A percentile compares a stretch with the other conserved stretches of the same genome.
These are phyloP conservation scores for Rana temporaria DNA, from an alignment of 2,113 vertebrate species.

Conservation along the genomic window DNA sequence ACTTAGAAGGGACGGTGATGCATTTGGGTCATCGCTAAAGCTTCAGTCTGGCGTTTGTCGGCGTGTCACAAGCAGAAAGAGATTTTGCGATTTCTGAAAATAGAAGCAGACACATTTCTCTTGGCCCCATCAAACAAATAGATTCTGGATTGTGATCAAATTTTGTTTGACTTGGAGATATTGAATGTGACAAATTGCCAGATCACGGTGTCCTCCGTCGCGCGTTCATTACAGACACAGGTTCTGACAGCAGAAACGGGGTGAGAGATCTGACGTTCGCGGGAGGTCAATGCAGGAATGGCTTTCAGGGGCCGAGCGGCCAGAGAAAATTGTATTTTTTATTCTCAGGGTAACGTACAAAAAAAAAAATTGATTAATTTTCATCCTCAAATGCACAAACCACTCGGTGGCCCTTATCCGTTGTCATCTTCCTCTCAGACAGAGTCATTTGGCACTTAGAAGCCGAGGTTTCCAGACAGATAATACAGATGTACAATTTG, in stretches of 20 bases:
- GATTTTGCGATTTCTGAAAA: constrained; percentile 13
- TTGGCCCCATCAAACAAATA: not conserved
- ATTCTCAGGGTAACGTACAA: not conserved
- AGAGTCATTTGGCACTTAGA: constrained; percentile 18
- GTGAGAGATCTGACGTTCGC: not conserved
- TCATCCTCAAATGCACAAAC: not conserved
- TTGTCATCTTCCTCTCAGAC: constrained; percentile 18
- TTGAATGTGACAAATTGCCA: constrained; percentile 39
- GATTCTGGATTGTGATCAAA: not conserved
- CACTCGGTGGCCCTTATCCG: constrained; percentile 4
- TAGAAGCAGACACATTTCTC: constrained; percentile 24
- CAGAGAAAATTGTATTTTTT: not conserved
- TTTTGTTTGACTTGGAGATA: constrained; percentile 44
- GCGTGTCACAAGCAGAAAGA: constrained; percentile 2
- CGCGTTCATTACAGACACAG: not conserved
- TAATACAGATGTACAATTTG: not conserved
- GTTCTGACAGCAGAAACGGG: not conserved
- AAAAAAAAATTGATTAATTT: not conserved
- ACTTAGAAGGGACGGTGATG: too few species aligned
- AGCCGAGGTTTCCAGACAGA: not conserved
- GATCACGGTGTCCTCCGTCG: not conserved
- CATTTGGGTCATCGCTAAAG: not conserved
- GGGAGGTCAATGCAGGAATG: constrained; percentile 7
- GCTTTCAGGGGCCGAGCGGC: not conserved
- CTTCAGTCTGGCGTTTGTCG: not conserved